phyloP scores from a whole-genome alignment of 2,888 invertebrate genomes.

The Drosophila kokeensis region DNA sequence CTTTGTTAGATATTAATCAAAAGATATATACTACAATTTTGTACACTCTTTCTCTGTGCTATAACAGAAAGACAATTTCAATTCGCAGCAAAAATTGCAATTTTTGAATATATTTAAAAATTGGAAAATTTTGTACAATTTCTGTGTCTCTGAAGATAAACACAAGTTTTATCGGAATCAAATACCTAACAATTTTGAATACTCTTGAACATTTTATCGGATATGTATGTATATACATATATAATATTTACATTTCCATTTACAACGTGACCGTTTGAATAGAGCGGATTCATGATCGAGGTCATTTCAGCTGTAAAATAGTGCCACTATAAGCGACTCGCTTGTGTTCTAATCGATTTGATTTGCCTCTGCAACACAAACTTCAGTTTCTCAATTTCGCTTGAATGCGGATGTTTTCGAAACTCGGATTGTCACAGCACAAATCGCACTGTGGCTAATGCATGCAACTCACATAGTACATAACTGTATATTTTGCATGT shows the following conservation, averaged over 20 bases:
- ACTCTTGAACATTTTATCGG: neutral
- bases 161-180: neutral
- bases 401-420: neutral
- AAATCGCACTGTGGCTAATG: constrained; percentile 7
- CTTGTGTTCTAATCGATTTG: neutral
- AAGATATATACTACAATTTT: neutral
- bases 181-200: neutral
- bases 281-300: constrained; percentile 13
- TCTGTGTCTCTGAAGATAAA: neutral
- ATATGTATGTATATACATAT: neutral
- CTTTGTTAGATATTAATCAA: neutral
- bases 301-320: constrained; percentile 1
- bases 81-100: neutral
- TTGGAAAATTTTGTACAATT: neutral
- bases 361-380: neutral
- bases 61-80: neutral
- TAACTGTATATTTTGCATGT: neutral
- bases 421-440: constrained; percentile 10
- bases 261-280: no score
- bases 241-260: neutral
- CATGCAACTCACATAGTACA: constrained; percentile 21
- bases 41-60: neutral
- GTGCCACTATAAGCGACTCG: neutral
- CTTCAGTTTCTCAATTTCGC: neutral
- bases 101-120: neutral